Percentiles rank a stretch among this genome's conserved stretches.
These are phyloP conservation scores for Diadegma fenestrale DNA, from an alignment of 2,888 invertebrate genomes.

Conservation along the genomic window DNA sequence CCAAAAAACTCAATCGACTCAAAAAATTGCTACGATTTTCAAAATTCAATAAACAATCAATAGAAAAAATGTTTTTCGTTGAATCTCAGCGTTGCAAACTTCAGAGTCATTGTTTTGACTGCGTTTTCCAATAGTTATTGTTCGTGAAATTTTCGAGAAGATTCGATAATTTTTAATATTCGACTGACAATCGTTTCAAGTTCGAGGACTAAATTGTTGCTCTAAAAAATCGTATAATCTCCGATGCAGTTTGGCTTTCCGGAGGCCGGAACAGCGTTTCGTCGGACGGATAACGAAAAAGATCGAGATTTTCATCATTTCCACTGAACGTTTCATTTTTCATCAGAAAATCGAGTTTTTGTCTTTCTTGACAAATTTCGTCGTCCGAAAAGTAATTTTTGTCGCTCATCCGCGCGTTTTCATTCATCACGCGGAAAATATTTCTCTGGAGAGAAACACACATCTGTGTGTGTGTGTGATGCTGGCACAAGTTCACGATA, in stretches of 20 bases:
- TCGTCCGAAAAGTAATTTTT: not conserved
- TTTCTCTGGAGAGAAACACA: not conserved
- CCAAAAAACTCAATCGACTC: too few relatives aligned
- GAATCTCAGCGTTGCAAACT: too few relatives aligned
- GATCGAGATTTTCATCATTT: not conserved
- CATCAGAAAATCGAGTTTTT: not conserved
- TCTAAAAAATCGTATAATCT: not conserved
- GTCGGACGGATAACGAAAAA: too few relatives aligned
- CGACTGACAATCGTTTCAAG: not conserved
- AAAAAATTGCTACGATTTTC: too few relatives aligned
- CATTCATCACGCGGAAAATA: not conserved
- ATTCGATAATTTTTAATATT: not conserved
- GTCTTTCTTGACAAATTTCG: not conserved
- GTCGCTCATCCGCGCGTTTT: not conserved
- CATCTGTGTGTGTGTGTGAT: too few relatives aligned
- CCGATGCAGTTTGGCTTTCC: not conserved
- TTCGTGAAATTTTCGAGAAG: too few relatives aligned
- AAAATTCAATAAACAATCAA: too few relatives aligned
- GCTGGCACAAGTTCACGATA: slow-evolving; percentile 5
- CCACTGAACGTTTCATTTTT: not conserved
- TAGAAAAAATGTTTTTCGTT: too few relatives aligned
- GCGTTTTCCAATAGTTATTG: too few relatives aligned
- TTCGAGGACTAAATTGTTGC: not conserved
- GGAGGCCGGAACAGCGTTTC: not conserved
- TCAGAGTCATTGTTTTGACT: too few relatives aligned